Percentiles rank a stretch among this genome's conserved stretches.
phyloP scores from a whole-genome alignment of 2,888 invertebrate genomes.

The Frankliniella intonsa region DNA sequence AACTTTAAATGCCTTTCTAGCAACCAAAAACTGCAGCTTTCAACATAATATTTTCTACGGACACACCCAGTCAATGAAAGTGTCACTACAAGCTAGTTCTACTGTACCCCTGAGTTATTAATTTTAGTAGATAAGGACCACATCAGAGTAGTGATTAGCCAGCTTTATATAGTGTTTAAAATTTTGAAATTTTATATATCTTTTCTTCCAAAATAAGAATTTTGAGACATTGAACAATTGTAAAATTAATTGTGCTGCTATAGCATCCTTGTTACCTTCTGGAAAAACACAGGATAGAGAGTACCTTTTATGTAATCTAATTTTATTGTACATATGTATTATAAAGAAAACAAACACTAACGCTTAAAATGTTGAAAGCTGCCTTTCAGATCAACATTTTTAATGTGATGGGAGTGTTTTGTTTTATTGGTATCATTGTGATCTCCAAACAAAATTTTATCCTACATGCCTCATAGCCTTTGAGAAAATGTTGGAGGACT shows the following conservation, averaged over 20 bases:
- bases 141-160: not conserved
- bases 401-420: not conserved
- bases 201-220: not conserved
- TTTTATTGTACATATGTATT: not conserved
- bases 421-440: conserved; percentile 4
- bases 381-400: not conserved
- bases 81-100: too few species aligned
- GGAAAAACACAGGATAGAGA: not conserved
- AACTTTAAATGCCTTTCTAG: too few species aligned
- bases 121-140: not conserved
- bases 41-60: too few species aligned
- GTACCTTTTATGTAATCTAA: not conserved
- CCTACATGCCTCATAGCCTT: too few species aligned
- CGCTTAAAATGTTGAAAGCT: conserved; percentile 27
- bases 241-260: not conserved
- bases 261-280: conserved; percentile 1
- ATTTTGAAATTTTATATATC: not conserved
- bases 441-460: not conserved
- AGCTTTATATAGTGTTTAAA: not conserved
- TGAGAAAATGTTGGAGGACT: too few species aligned
- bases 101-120: too few species aligned
- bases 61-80: too few species aligned
- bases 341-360: conserved; percentile 27
- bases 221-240: conserved; percentile 17
- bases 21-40: too few species aligned